Conservation (phyloP, 2,888 invertebrate species). For the Isoperla grammatica region DNA sequence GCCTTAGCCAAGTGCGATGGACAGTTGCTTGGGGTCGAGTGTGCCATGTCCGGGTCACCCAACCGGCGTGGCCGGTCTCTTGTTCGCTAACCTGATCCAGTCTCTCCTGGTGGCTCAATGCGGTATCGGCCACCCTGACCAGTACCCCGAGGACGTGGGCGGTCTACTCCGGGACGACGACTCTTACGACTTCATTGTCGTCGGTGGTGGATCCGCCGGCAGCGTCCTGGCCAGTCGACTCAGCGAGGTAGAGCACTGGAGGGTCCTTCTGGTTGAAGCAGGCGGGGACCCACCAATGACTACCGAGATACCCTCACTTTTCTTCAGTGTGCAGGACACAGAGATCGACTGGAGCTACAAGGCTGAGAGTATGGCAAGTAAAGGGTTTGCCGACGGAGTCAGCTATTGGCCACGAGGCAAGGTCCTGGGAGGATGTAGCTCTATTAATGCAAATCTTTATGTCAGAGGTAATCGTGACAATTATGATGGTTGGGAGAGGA, state of each 20-base stretch:
- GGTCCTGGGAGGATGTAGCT: constrained; percentile 58
- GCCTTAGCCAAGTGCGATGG: too few relatives aligned
- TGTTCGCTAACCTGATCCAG: constrained; percentile 55
- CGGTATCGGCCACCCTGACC: constrained; percentile 48
- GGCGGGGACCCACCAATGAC: constrained; percentile 46
- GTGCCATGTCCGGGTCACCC: constrained; percentile 33
- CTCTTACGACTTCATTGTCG: constrained; percentile 40
- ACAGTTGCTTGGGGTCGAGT: neutral
- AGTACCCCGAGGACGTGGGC: constrained; percentile 49
- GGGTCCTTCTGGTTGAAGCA: constrained; percentile 49
- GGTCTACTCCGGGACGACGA: constrained; percentile 9
- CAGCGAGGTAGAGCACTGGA: constrained; percentile 45
- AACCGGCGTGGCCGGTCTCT: constrained; percentile 43
- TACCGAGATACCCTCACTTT: constrained; percentile 45
- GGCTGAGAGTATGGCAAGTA: constrained; percentile 39
- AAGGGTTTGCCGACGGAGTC: neutral
- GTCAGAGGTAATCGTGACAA: constrained; percentile 57
- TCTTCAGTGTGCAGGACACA: constrained; percentile 37
- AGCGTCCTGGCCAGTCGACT: constrained; percentile 49
- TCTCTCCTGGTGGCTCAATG: constrained; percentile 57
- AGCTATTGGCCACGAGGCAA: constrained; percentile 55
- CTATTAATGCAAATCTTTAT: constrained; percentile 61
- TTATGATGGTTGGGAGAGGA: constrained; percentile 56
- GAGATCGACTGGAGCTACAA: constrained; percentile 47
- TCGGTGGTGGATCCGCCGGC: constrained; percentile 50